Percentiles rank a stretch among this genome's conserved stretches.
Conservation (phyloP, 2,797 vertebrate genomes). For the Sebastes umbrosus region DNA sequence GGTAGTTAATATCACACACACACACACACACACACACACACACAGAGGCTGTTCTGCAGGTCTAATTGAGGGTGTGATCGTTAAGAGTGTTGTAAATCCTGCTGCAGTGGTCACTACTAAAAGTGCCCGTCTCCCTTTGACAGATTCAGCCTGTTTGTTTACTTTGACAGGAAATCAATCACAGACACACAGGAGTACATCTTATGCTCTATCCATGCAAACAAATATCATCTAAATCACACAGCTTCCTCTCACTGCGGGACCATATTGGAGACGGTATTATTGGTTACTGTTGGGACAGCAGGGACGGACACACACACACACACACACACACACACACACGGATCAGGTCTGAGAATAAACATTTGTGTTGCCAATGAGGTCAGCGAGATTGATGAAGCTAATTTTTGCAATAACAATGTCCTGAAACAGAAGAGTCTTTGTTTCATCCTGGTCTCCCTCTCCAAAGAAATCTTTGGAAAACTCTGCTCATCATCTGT, state of each 20-base stretch:
- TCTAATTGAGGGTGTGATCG: conserved; percentile 80
- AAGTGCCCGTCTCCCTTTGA: conserved; percentile 78
- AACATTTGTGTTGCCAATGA: conserved; percentile 12
- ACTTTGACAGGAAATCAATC: conserved; percentile 84
- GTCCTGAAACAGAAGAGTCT: conserved; percentile 43
- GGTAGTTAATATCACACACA: conserved; percentile 41
- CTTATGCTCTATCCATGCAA: conserved; percentile 22
- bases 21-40: conserved; percentile 10
- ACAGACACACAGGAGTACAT: conserved; percentile 5
- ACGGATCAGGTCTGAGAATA: conserved; percentile 10
- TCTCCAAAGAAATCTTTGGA: conserved; percentile 21
- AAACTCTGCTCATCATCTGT: conserved; percentile 62
- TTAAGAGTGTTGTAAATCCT: conserved; percentile 73
- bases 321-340: conserved; percentile 21
- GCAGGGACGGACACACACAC: conserved; percentile 21
- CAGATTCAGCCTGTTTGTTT: conserved; percentile 79
- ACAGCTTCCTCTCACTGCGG: background rate
- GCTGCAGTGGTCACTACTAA: conserved; percentile 59
- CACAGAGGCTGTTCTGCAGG: conserved; percentile 38
- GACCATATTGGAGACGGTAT: conserved; percentile 4
- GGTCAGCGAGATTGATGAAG: conserved; percentile 43
- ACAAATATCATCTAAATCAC: conserved; percentile 50
- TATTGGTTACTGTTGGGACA: conserved; percentile 7
- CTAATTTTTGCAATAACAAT: conserved; percentile 48
- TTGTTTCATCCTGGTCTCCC: conserved; percentile 26